phyloP scores from a whole-genome alignment of 1,140 invertebrate species.

The Dufourea novaeangliae region DNA sequence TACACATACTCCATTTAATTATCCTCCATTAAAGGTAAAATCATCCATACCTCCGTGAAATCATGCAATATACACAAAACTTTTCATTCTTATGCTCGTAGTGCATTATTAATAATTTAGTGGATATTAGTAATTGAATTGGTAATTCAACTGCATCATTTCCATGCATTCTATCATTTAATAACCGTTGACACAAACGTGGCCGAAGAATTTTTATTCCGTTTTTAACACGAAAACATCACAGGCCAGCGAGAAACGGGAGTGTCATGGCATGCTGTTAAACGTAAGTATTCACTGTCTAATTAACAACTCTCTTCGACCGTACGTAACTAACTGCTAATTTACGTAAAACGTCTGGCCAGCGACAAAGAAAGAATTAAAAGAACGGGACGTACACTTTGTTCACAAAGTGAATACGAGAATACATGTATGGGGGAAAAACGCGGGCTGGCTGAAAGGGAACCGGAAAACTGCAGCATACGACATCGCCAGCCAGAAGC shows the following conservation, averaged over 20 bases:
- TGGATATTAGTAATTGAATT: too few relatives aligned
- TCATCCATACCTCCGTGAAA: too few relatives aligned
- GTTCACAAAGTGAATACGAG: not conserved
- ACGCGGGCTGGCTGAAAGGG: not conserved
- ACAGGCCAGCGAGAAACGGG: not conserved
- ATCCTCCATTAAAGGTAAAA: too few relatives aligned
- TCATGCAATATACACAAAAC: too few relatives aligned
- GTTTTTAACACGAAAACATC: too few relatives aligned
- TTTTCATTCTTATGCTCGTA: too few relatives aligned
- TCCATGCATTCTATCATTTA: too few relatives aligned
- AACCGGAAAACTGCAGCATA: not conserved
- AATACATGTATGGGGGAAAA: not conserved
- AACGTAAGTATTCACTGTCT: conserved; percentile 29
- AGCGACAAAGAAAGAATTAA: not conserved
- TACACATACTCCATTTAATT: too few relatives aligned
- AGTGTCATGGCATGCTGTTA: not conserved
- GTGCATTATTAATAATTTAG: too few relatives aligned
- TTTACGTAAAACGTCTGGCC: conserved; percentile 8
- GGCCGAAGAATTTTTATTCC: not conserved
- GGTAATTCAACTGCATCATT: too few relatives aligned
- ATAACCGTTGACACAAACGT: not conserved
- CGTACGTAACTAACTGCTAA: not conserved
- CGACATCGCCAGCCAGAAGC: too few relatives aligned
- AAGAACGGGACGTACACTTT: not conserved
- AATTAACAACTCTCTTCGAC: conserved; percentile 20